phyloP scores from a whole-genome alignment of 2,888 invertebrate genomes.

The Hirtodrosophila duncani region DNA sequence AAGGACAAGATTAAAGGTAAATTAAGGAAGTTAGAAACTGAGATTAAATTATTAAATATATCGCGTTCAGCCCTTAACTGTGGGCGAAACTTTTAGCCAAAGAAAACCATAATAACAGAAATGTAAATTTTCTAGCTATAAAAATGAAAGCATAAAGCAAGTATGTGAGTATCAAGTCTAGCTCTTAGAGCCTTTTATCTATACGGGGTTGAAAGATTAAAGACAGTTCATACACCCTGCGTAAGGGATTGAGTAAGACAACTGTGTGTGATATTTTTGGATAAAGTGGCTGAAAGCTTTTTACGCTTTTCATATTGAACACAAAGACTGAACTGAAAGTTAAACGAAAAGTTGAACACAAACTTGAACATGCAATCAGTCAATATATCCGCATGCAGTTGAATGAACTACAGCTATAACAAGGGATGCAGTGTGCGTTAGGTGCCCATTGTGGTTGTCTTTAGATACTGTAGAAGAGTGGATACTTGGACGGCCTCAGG shows the following conservation, averaged over 20 bases:
- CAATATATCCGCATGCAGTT: conserved; percentile 38
- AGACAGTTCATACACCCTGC: background rate
- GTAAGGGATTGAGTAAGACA: conserved; percentile 5
- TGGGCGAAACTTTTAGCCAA: too few relatives aligned
- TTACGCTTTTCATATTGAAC: conserved; percentile 40
- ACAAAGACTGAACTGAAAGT: conserved; percentile 16
- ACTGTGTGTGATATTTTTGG: conserved; percentile 32
- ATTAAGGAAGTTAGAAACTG: too few relatives aligned
- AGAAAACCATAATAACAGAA: too few relatives aligned
- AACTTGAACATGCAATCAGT: conserved; percentile 40
- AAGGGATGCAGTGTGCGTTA: conserved; percentile 21
- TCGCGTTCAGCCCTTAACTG: too few relatives aligned
- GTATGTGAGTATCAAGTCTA: too few relatives aligned
- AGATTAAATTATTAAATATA: too few relatives aligned
- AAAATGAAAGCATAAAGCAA: too few relatives aligned
- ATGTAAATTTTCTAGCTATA: too few relatives aligned
- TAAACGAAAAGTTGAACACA: background rate
- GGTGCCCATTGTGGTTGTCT: conserved; percentile 13
- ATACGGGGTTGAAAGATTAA: too few relatives aligned
- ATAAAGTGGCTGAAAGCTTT: conserved; percentile 25
- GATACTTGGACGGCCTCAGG: too few relatives aligned
- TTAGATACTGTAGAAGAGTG: conserved; percentile 20
- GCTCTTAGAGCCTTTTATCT: too few relatives aligned
- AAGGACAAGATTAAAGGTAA: too few relatives aligned
- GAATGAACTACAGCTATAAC: conserved; percentile 2